phyloP scores from a whole-genome alignment of 2,113 vertebrate species.

The Hippopotamus amphibius region DNA sequence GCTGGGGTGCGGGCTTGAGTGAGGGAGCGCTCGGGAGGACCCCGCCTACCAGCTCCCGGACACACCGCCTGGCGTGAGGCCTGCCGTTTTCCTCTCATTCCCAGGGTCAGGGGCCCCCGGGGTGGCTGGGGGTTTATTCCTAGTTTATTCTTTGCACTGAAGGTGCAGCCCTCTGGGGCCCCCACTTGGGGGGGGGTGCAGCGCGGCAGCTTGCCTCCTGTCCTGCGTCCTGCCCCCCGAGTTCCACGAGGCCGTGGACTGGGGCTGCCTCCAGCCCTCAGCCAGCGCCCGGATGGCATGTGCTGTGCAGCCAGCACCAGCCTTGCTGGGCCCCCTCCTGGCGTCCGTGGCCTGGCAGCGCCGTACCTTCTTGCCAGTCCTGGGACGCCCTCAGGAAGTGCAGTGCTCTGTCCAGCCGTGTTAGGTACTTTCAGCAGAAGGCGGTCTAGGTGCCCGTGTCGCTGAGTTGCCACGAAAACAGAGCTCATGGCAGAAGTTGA shows the following conservation, averaged over 20 bases:
- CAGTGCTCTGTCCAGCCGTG: too few species aligned
- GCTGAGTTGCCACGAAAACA: too few species aligned
- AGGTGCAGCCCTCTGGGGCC: not conserved
- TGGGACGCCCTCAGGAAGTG: too few species aligned
- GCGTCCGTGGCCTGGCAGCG: rapidly evolving
- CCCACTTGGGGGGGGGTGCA: not conserved
- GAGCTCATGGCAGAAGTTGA: too few species aligned
- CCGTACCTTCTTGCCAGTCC: rapidly evolving
- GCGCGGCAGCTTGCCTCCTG: too few species aligned
- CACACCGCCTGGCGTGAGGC: rapidly evolving
- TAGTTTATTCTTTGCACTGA: not conserved
- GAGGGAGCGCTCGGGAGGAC: too few species aligned
- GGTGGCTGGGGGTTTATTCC: too few species aligned
- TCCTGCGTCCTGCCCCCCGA: not conserved
- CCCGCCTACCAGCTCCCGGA: rapidly evolving
- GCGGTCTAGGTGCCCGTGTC: too few species aligned
- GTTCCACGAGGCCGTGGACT: not conserved
- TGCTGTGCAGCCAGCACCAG: rapidly evolving
- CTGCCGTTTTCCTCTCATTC: not conserved
- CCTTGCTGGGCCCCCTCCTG: rapidly evolving
- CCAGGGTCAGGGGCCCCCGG: not conserved
- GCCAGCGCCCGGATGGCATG: rapidly evolving
- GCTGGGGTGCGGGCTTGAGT: too few species aligned
- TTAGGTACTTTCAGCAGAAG: too few species aligned
- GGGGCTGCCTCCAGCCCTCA: rapidly evolving